These are phyloP conservation scores for Copidosoma aretas DNA, from an alignment of 2,888 invertebrate species.

Conservation along the genomic window DNA sequence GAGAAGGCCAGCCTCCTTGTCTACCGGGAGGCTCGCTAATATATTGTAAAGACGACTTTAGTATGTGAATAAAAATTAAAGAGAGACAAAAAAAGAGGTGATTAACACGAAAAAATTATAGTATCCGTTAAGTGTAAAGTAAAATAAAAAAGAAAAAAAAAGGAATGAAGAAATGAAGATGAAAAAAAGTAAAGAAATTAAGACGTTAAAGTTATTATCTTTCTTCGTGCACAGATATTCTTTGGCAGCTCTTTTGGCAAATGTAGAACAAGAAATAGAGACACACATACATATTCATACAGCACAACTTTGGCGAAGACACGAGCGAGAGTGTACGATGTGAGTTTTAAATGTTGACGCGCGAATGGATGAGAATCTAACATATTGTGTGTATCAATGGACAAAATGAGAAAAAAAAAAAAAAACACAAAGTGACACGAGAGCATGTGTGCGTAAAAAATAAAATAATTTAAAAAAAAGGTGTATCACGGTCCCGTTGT, in stretches of 20 bases:
- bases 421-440: slow-evolving; percentile 1
- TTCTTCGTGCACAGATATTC: slow-evolving; percentile 50
- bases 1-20: slow-evolving; percentile 62
- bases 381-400: background rate
- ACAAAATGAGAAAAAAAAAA: background rate
- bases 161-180: slow-evolving; percentile 49
- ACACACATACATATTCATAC: slow-evolving; percentile 43
- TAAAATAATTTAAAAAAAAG: slow-evolving; percentile 41
- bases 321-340: slow-evolving; percentile 16
- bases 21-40: slow-evolving; percentile 62
- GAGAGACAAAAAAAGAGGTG: slow-evolving; percentile 48
- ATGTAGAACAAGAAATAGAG: slow-evolving; percentile 45
- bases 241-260: slow-evolving; percentile 52
- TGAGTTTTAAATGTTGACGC: slow-evolving; percentile 17
- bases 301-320: slow-evolving; percentile 43
- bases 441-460: slow-evolving; percentile 36
- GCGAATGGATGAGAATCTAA: slow-evolving; percentile 23
- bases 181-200: slow-evolving; percentile 49
- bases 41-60: slow-evolving; percentile 60
- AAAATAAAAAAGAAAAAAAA: slow-evolving; percentile 46
- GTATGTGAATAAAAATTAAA: slow-evolving; percentile 59
- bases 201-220: slow-evolving; percentile 50
- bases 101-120: slow-evolving; percentile 54
- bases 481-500: slow-evolving; percentile 57
- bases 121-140: slow-evolving; percentile 51